These are phyloP conservation scores for Herpailurus yagouaroundi DNA, from an alignment of 2,113 vertebrate species.

Conservation along the genomic window DNA sequence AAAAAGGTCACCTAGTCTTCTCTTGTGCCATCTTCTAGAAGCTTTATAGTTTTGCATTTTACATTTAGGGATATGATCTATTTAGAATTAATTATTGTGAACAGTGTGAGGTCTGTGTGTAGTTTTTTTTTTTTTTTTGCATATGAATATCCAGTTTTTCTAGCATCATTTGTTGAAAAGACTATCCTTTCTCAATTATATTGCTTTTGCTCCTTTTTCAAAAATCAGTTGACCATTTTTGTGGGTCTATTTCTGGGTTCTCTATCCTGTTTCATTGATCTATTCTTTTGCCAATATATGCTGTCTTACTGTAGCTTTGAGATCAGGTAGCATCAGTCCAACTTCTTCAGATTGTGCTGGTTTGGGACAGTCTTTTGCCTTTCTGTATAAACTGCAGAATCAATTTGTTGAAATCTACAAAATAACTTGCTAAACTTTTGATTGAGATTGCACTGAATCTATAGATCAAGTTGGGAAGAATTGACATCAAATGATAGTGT, in stretches of 20 bases:
- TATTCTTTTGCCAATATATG: background rate
- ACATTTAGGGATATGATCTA: background rate
- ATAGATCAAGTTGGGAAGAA: background rate
- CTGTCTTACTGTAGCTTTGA: background rate
- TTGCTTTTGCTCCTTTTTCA: background rate
- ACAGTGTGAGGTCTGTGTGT: background rate
- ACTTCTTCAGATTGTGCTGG: background rate
- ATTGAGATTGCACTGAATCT: background rate
- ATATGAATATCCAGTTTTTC: background rate
- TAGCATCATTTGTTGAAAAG: background rate
- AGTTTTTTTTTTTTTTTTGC: background rate
- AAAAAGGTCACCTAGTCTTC: background rate
- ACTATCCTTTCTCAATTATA: background rate
- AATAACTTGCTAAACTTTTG: slow-evolving; percentile 25
- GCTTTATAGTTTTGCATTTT: background rate
- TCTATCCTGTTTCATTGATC: background rate
- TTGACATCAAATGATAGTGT: background rate
- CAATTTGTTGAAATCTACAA: background rate
- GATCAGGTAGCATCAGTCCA: background rate
- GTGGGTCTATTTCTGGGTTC: background rate
- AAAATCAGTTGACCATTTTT: background rate
- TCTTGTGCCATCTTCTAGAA: background rate
- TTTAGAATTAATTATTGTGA: background rate
- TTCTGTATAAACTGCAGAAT: slow-evolving; percentile 10
- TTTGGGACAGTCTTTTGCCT: background rate